Evolutionary conservation across 2,113 vertebrate genomes (phyloP), one percentile per base, ranked within the genome.

Genomic region (Cottus gobio): DNA sequence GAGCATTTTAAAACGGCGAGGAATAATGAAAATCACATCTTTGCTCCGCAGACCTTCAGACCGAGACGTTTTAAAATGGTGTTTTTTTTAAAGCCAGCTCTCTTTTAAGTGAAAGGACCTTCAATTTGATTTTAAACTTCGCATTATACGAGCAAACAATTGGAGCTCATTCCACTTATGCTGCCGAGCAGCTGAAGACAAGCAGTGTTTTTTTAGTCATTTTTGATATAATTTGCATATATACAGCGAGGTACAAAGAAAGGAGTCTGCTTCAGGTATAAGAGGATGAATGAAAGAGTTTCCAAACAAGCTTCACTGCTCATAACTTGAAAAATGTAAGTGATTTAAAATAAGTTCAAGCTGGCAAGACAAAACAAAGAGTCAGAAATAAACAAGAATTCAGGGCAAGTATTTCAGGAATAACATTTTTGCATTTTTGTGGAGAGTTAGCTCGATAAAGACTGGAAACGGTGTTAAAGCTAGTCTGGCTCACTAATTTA

Each of bases 21-120:
- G 8, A 77, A 62, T 30, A 84, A 68, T 60, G 11, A 75, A 61
- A 79, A 61, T 80, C 54, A 73, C 26, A 15, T 71, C 67, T 82
- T 75, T 70, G 50, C 73, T 66, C 75, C n/a, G 8, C 52, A 67
- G 42, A 75, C 37, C 34, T 75, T 3, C 0, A 77, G 54, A 44
- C 58, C 2, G 12, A 46, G 46, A 62, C 4, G 2, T 75, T 82
- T 73, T 63, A 75, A 72, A 81, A 63, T 75, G 68, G 70, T 13
- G n/a, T 39, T 42, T 42, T 39, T 37, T 15, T 54, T 6, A 44
- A 48, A 73, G 18, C 15, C 22, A 11, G 15, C 31, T 54, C 48
- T 67, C 30, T 18, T 85, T 70, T 34, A 54, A 56, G 10, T 11
- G n/a, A 64, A 46, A 30, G 34, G 42, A 85, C 70, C 75, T 82